Percentiles rank a stretch among this genome's conserved stretches.
Evolutionary conservation across 2,797 vertebrate species (phyloP).

Genomic region (Glossophaga mutica): DNA sequence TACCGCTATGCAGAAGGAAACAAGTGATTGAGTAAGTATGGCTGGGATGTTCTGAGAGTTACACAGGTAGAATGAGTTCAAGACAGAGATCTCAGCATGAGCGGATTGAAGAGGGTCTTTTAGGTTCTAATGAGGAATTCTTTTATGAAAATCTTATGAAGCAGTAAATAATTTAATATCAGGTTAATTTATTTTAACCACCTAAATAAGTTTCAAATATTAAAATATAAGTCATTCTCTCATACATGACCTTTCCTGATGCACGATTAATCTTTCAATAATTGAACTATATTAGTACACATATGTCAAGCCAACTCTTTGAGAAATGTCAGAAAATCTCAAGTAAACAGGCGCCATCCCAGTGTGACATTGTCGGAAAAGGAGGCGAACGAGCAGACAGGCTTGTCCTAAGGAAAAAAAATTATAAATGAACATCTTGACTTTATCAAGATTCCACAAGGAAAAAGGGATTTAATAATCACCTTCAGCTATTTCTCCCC

Average conservation of each 20-base stretch:
- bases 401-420: conserved; percentile 46
- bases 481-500: conserved; percentile 41
- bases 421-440: conserved; percentile 47
- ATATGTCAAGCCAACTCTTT: conserved; percentile 72
- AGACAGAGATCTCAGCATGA: not conserved
- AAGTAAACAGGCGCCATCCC: conserved; percentile 60
- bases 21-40: not conserved
- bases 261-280: conserved; percentile 77
- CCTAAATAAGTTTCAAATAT: conserved; percentile 64
- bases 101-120: not conserved
- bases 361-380: conserved; percentile 65
- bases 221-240: conserved; percentile 61
- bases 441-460: conserved; percentile 56
- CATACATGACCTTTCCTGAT: conserved; percentile 68
- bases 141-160: not conserved
- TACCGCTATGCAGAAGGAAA: not conserved
- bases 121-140: not conserved
- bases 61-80: not conserved
- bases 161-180: not conserved
- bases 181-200: conserved; percentile 72
- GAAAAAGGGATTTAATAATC: conserved; percentile 64
- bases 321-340: conserved; percentile 77
- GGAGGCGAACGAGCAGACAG: not conserved
- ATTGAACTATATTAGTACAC: conserved; percentile 73
- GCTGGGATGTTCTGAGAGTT: not conserved